Percentiles rank a stretch among this genome's conserved stretches.
These are phyloP conservation scores for Hystrix cristata DNA, from an alignment of 2,113 vertebrate species.

Conservation along the genomic window DNA sequence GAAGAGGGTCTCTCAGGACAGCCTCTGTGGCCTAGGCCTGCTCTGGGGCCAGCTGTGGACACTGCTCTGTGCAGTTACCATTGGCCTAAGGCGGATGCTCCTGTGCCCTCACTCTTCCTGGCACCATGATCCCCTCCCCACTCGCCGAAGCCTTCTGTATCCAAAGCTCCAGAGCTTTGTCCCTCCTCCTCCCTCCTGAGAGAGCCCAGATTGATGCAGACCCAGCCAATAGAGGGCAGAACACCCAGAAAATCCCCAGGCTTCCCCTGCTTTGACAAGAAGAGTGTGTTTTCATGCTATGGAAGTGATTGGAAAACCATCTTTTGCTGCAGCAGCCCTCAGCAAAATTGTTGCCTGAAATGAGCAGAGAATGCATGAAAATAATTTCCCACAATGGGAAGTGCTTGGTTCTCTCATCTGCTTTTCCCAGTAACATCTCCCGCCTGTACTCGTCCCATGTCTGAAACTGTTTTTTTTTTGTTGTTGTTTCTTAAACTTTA, in stretches of 20 bases:
- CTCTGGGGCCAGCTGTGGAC: background rate
- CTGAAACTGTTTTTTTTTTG: background rate
- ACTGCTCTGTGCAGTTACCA: background rate
- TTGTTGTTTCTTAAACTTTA: background rate
- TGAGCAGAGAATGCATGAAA: background rate
- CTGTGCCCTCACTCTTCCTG: background rate
- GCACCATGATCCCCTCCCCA: background rate
- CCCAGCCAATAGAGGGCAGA: background rate
- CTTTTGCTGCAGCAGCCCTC: background rate
- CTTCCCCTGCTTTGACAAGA: background rate
- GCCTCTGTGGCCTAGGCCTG: background rate
- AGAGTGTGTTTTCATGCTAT: background rate
- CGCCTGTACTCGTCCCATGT: background rate
- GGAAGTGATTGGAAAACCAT: conserved; percentile 6
- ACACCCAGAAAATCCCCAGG: background rate
- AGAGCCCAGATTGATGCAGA: background rate
- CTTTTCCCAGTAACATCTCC: background rate
- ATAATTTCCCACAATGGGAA: background rate
- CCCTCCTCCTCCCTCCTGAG: background rate
- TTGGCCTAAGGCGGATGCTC: background rate
- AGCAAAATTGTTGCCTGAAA: conserved; percentile 6
- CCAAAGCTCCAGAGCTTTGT: background rate
- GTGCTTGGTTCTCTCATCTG: background rate
- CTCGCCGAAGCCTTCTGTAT: background rate
- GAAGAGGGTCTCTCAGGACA: background rate